phyloP scores from a whole-genome alignment of 2,888 invertebrate genomes.

The Apantesis nais region DNA sequence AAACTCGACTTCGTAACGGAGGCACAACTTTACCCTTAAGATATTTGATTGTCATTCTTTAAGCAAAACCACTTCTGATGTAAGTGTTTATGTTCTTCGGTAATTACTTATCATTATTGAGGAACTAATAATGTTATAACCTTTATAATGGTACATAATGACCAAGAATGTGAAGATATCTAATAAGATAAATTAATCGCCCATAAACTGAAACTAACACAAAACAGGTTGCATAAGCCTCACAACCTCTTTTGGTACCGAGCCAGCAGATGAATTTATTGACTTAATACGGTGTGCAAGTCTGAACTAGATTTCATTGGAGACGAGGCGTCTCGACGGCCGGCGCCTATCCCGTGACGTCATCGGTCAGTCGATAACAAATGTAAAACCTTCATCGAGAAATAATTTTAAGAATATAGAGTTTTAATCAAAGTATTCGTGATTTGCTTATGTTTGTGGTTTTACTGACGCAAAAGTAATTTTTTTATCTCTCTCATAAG shows the following conservation, averaged over 20 bases:
- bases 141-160: neutral
- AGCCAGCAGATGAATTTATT: conserved; percentile 18
- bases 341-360: conserved; percentile 43
- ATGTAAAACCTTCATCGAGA: neutral
- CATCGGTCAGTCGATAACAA: conserved; percentile 17
- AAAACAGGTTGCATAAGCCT: conserved; percentile 8
- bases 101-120: neutral
- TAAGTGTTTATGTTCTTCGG: neutral
- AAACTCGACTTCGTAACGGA: too few species aligned
- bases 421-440: neutral
- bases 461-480: neutral
- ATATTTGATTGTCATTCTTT: too few species aligned
- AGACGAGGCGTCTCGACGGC: conserved; percentile 41
- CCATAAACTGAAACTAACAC: neutral
- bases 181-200: neutral
- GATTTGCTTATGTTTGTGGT: neutral
- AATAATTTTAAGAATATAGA: neutral
- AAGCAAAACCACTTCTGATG: neutral
- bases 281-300: conserved; percentile 22
- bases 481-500: neutral
- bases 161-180: neutral
- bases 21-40: too few species aligned
- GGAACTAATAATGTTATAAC: neutral
- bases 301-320: conserved; percentile 30
- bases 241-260: conserved; percentile 9